Conservation (phyloP, 2,113 vertebrate genomes). For the Cebus imitator region DNA sequence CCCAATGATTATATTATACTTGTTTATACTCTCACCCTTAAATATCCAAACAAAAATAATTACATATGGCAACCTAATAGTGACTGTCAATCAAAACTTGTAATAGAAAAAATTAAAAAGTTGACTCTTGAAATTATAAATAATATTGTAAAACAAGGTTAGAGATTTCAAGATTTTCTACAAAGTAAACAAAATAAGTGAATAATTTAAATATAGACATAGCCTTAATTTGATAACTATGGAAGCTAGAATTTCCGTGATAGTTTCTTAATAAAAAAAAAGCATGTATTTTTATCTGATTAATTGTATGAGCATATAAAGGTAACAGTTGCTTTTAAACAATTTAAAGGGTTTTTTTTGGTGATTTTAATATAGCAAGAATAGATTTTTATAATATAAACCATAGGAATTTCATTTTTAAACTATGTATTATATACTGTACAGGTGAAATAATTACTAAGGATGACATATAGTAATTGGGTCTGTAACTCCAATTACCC, state of each 20-base stretch:
- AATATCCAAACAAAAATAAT: not conserved
- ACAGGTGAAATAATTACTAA: conserved; percentile 60
- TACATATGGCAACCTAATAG: not conserved
- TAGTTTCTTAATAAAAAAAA: not conserved
- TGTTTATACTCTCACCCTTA: not conserved
- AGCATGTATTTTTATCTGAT: not conserved
- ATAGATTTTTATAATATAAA: conserved; percentile 13
- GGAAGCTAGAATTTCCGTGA: not conserved
- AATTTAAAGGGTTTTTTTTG: not conserved
- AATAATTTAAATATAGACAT: not conserved
- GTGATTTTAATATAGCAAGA: not conserved
- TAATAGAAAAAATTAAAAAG: not conserved
- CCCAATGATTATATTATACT: not conserved
- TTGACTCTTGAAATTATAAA: not conserved
- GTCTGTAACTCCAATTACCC: conserved; percentile 67
- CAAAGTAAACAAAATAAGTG: not conserved
- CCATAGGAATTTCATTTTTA: not conserved
- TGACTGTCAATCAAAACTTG: not conserved
- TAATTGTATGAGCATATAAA: not conserved
- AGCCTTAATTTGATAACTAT: not conserved
- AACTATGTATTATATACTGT: not conserved
- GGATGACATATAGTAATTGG: conserved; percentile 48
- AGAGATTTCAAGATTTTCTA: not conserved
- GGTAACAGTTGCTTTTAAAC: not conserved
- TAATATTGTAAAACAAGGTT: not conserved